Percentiles rank a stretch among this genome's conserved stretches.
Evolutionary conservation across 2,113 vertebrate genomes (phyloP).

Genomic region (Prunella fulvescens): DNA sequence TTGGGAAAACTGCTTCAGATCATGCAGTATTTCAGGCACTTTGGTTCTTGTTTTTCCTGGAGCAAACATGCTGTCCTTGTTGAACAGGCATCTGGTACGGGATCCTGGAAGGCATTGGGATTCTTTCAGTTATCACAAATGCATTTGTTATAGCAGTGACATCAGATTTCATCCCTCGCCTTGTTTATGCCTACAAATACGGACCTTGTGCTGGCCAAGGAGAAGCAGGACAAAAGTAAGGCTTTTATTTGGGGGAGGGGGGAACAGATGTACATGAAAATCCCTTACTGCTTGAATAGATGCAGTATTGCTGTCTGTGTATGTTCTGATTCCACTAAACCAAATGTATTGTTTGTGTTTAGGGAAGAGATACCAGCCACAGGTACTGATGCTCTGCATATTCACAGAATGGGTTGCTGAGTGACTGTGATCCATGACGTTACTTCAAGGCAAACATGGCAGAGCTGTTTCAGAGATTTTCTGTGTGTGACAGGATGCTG

Average conservation of each 20-base stretch:
- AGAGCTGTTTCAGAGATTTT: not conserved
- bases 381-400: not conserved
- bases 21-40: not conserved
- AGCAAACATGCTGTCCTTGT: constrained; percentile 46
- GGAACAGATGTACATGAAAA: not conserved
- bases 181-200: constrained; percentile 94
- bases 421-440: not conserved
- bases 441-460: not conserved
- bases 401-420: not conserved
- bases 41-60: not conserved
- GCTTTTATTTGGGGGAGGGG: not conserved
- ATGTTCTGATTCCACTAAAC: not conserved
- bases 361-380: not conserved
- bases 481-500: not conserved
- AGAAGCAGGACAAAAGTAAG: constrained; percentile 89
- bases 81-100: constrained; percentile 92
- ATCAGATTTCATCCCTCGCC: constrained; percentile 94
- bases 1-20: not conserved
- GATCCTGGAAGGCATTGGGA: constrained; percentile 92
- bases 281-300: not conserved
- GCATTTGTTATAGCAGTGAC: constrained; percentile 96
- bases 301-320: not conserved
- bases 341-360: not conserved
- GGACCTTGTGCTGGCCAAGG: constrained; percentile 90
- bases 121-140: constrained; percentile 95